Conservation (phyloP, 2,113 vertebrate species). For the Uria lomvia region DNA sequence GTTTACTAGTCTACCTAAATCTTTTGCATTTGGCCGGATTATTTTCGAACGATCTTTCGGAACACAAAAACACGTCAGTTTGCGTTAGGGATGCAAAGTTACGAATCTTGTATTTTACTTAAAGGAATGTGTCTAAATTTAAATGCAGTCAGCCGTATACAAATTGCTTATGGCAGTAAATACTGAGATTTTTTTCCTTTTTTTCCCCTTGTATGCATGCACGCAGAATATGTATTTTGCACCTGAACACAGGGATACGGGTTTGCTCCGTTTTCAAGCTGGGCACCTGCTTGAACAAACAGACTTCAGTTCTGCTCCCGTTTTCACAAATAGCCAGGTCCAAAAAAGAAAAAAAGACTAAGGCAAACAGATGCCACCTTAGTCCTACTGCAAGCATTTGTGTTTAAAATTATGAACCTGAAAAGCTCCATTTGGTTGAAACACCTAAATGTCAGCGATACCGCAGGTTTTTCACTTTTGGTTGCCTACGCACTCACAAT, state of each 20-base stretch:
- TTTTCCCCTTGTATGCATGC: neutral
- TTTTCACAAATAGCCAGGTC: neutral
- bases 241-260: neutral
- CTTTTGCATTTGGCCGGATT: neutral
- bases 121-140: neutral
- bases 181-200: neutral
- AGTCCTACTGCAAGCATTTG: neutral
- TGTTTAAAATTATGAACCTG: neutral
- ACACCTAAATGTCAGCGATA: neutral
- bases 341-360: neutral
- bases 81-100: neutral
- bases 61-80: neutral
- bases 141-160: neutral
- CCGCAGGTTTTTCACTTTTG: neutral
- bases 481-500: neutral
- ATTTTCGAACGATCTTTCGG: neutral
- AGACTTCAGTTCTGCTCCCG: neutral
- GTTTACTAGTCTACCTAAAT: neutral
- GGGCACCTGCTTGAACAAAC: neutral
- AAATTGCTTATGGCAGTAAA: neutral
- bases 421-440: neutral
- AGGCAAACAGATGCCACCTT: neutral
- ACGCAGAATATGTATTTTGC: neutral
- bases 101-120: neutral
- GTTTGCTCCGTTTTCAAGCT: neutral